Conservation (phyloP, 2,888 invertebrate species). For the Congeria kusceri region DNA sequence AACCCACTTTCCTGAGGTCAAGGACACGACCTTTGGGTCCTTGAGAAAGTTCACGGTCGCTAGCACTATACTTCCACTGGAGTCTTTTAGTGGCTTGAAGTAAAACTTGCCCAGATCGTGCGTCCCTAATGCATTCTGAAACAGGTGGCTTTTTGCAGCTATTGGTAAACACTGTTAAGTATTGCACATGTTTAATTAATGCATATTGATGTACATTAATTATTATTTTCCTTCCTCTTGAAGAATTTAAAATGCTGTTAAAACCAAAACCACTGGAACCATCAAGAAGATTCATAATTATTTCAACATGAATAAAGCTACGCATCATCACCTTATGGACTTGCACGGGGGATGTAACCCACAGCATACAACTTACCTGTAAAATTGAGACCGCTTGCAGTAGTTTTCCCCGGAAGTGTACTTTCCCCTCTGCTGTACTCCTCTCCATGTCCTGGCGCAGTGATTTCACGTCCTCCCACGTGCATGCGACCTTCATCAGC, state of each 20-base stretch:
- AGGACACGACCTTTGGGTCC: slow-evolving; percentile 91
- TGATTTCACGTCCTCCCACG: slow-evolving; percentile 98
- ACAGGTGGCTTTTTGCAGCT: too few species aligned
- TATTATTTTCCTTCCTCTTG: too few species aligned
- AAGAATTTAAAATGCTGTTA: too few species aligned
- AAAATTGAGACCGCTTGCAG: slow-evolving; percentile 96
- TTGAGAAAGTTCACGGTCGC: slow-evolving; percentile 92
- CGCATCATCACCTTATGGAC: too few species aligned
- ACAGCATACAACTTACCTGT: too few species aligned
- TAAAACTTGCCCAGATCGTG: slow-evolving; percentile 98
- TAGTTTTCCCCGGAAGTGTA: slow-evolving; percentile 95
- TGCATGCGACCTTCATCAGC: slow-evolving; percentile 98
- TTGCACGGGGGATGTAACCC: too few species aligned
- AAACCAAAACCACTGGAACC: too few species aligned
- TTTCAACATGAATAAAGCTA: too few species aligned
- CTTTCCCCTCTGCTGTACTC: slow-evolving; percentile 94
- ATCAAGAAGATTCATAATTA: too few species aligned
- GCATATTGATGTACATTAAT: too few species aligned
- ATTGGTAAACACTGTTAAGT: too few species aligned
- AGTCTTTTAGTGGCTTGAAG: slow-evolving; percentile 95
- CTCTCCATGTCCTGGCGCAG: slow-evolving; percentile 97
- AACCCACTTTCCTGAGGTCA: slow-evolving; percentile 95
- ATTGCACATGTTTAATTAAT: too few species aligned
- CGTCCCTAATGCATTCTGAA: slow-evolving; percentile 93
- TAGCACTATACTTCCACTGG: slow-evolving; percentile 95